These are phyloP conservation scores for Hormaphis cornu DNA, from an alignment of 1,140 invertebrate species.

Conservation along the genomic window DNA sequence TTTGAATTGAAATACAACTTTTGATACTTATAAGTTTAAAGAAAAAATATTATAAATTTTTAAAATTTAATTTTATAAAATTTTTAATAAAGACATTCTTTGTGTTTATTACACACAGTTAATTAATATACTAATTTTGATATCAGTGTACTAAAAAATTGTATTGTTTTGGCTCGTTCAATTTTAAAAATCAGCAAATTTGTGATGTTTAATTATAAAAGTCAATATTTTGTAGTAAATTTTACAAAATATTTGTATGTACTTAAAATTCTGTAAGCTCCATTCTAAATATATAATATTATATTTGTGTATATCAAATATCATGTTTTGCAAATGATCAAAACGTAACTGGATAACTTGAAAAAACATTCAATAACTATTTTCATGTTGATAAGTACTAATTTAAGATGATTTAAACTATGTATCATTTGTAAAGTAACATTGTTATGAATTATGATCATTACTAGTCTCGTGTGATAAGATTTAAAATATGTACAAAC, in stretches of 20 bases:
- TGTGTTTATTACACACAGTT: too few relatives aligned
- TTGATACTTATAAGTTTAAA: background rate
- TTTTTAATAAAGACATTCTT: background rate
- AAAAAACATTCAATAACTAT: background rate
- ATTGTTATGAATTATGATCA: background rate
- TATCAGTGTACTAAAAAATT: background rate
- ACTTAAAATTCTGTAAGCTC: background rate
- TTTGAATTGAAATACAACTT: background rate
- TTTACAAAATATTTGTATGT: background rate
- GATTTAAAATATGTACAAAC: conserved; percentile 1
- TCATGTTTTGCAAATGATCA: background rate
- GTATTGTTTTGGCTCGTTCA: background rate
- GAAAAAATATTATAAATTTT: background rate
- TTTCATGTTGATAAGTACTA: background rate
- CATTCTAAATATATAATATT: too few relatives aligned
- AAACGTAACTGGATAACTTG: background rate
- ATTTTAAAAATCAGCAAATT: background rate
- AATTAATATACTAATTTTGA: too few relatives aligned
- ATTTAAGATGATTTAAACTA: background rate
- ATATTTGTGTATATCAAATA: background rate
- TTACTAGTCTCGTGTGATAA: conserved; percentile 27
- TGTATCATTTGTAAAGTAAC: conserved; percentile 19
- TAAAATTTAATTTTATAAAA: background rate
- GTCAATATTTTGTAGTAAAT: background rate
- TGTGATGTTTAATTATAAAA: background rate